Percentiles rank a stretch among this genome's conserved stretches.
Evolutionary conservation across 2,797 vertebrate genomes (phyloP).

Genomic region (Darevskia nairensis): DNA sequence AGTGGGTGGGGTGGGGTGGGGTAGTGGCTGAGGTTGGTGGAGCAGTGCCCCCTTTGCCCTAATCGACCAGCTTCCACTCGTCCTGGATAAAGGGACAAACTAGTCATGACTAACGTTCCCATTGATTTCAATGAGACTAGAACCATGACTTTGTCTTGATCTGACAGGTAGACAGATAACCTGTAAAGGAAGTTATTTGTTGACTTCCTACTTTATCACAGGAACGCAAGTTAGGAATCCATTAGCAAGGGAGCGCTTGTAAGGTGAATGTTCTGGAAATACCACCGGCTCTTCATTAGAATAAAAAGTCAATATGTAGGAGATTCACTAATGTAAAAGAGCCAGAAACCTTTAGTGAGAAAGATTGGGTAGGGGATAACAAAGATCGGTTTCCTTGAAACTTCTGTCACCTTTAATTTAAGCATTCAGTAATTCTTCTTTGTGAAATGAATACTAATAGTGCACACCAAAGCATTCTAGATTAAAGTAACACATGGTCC

Average conservation of each 20-base stretch:
- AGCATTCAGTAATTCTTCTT: constrained; percentile 52
- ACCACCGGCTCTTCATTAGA: constrained; percentile 58
- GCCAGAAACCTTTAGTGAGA: constrained; percentile 63
- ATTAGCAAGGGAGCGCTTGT: constrained; percentile 49
- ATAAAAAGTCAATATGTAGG: constrained; percentile 59
- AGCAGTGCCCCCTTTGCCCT: too few relatives aligned
- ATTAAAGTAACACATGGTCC: constrained; percentile 5
- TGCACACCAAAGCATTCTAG: constrained; percentile 19
- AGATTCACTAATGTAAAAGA: constrained; percentile 44
- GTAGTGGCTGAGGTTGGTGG: too few relatives aligned
- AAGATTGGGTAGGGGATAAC: constrained; percentile 51
- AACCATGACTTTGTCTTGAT: neutral
- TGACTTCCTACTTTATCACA: constrained; percentile 41
- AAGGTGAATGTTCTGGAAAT: constrained; percentile 61
- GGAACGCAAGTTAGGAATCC: constrained; percentile 53
- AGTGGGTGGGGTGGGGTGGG: too few relatives aligned
- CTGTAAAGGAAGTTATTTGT: neutral
- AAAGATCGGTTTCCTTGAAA: constrained; percentile 18
- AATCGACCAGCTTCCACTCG: too few relatives aligned
- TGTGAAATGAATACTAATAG: constrained; percentile 55
- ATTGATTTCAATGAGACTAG: too few relatives aligned
- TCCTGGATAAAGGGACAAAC: too few relatives aligned
- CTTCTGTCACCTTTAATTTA: constrained; percentile 60
- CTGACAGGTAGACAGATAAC: constrained; percentile 4
- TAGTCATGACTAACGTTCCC: neutral